Evolutionary conservation across 37 sponge, comb jelly and placozoan genomes (phyloP), one percentile per base, ranked within the genome.

Genomic region (Cladorhizidae sp.): DNA sequence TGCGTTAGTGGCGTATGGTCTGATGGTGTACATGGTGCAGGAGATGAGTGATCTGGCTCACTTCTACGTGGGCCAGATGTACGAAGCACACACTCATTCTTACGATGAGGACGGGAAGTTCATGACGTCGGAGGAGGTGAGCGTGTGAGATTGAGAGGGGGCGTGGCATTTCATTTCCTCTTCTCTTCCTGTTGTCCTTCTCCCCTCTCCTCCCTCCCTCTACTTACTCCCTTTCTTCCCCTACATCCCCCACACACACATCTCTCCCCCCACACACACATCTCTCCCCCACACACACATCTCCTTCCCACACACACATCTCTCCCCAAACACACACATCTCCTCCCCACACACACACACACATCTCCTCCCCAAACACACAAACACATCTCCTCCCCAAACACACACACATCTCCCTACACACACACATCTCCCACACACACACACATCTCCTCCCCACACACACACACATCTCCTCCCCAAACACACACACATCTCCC

Each of bases 1-100:
- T 36, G 36, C 74, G 1, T 68, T 23, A 32, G 74, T 76, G 75
- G 72, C 87, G 11, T 78, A 62, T 62, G 69, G 56, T 5, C 64
- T 55, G 41, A 35, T 56, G 29, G 41, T 43, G 3, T 3, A 42
- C 32, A 40, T 85, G 69, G 54, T 85, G n/a, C 49, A 72, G 65
- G 23, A 43, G 14, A 64, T 82, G n/a, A 45, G 74, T 40, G 83
- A 82, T 37, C 57, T 62, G 38, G 74, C 83, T 62, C 65, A 72
- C 54, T 82, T 42, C 50, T 82, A 82, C n/a, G 74, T 67, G 25
- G 74, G 52, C 1, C 54, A 73, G 52, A 28, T 82, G 36, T 82
- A 74, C 67, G 5, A 43, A 2, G 26, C 67, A 17, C 35, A 35
- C 17, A 5, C 31, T 3, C 33, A 65, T 36, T 32, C 28, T 32